A percentile compares a stretch with the other conserved stretches of the same genome.
phyloP scores from a whole-genome alignment of 2,888 invertebrate genomes.

The Ephialtes manifestator region DNA sequence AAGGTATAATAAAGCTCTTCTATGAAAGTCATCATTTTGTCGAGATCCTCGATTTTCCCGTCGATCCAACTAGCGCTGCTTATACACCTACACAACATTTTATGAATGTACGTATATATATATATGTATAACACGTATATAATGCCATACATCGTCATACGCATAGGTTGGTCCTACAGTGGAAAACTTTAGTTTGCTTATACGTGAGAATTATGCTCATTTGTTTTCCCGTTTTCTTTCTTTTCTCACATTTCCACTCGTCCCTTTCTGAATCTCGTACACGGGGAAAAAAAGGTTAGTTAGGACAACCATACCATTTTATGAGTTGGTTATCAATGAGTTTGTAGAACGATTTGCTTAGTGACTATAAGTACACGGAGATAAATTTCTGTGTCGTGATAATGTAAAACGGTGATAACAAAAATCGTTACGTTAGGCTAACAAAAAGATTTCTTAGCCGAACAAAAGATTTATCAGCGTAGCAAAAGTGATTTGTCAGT shows the following conservation, averaged over 20 bases:
- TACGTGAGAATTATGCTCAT: no score
- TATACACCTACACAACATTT: not conserved
- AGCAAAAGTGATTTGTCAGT: no score
- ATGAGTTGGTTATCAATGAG: no score
- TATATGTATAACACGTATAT: not conserved
- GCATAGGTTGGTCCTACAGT: slow-evolving; percentile 57
- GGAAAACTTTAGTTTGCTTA: not conserved
- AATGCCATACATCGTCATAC: slow-evolving; percentile 30
- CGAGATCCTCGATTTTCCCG: not conserved
- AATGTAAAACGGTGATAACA: no score
- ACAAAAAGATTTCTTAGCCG: no score
- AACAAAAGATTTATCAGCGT: no score
- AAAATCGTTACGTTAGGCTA: no score
- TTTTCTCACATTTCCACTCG: slow-evolving; percentile 9
- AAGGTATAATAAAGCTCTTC: slow-evolving; percentile 23
- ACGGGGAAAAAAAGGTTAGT: no score
- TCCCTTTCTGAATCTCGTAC: not conserved
- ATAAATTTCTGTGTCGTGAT: no score
- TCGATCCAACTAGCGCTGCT: not conserved
- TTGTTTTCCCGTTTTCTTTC: slow-evolving; percentile 33
- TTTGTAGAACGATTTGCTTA: no score
- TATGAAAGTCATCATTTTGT: slow-evolving; percentile 15
- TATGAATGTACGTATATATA: not conserved
- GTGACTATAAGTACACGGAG: no score
- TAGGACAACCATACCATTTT: no score